Percentiles rank a stretch among this genome's conserved stretches.
These are phyloP conservation scores for Chaetura pelagica DNA, from an alignment of 2,113 vertebrate species.

Conservation along the genomic window DNA sequence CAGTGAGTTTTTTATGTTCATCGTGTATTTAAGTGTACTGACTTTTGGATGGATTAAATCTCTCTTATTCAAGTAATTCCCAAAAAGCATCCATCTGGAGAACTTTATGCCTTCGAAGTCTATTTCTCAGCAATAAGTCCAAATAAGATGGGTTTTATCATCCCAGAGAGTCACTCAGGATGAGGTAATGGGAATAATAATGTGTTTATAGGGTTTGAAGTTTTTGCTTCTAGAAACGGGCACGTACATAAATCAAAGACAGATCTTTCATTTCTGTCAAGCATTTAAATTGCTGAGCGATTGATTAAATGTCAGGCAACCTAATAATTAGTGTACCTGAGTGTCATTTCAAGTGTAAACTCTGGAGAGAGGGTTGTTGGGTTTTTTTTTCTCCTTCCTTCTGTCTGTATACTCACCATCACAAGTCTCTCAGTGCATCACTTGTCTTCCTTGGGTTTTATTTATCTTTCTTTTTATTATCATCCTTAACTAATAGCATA, in stretches of 20 bases:
- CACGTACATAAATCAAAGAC: slow-evolving; percentile 45
- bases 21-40: slow-evolving; percentile 50
- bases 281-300: slow-evolving; percentile 11
- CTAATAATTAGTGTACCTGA: slow-evolving; percentile 59
- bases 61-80: slow-evolving; percentile 63
- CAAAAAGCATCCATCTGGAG: slow-evolving; percentile 49
- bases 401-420: slow-evolving; percentile 28
- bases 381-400: slow-evolving; percentile 25
- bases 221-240: slow-evolving; percentile 46
- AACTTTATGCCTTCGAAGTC: slow-evolving; percentile 66
- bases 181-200: slow-evolving; percentile 69
- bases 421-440: background rate
- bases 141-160: slow-evolving; percentile 58
- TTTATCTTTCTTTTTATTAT: too few relatives aligned
- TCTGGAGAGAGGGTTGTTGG: background rate
- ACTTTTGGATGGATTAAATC: slow-evolving; percentile 62
- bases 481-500: slow-evolving; percentile 9
- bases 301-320: slow-evolving; percentile 66
- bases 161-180: slow-evolving; percentile 47
- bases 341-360: slow-evolving; percentile 52
- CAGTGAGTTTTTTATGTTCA: slow-evolving; percentile 58
- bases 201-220: slow-evolving; percentile 52
- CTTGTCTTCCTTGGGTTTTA: too few relatives aligned
- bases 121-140: slow-evolving; percentile 53
- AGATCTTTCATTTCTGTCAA: slow-evolving; percentile 51